Evolutionary conservation across 2,797 vertebrate genomes (phyloP), one percentile per base, ranked within the genome.

Genomic region (Notolabrus celidotus): DNA sequence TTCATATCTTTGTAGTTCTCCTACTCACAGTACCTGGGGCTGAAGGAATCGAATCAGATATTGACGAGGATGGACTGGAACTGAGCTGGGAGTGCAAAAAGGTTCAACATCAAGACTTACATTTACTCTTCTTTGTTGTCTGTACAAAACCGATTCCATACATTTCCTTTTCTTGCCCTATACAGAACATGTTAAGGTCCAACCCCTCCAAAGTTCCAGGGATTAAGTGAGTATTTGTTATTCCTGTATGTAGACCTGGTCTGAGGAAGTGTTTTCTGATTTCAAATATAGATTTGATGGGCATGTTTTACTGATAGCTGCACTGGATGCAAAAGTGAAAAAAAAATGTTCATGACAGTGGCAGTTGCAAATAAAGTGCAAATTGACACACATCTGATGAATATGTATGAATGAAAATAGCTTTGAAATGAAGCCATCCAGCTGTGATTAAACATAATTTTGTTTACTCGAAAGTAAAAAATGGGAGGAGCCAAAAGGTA

Each of bases 121-220:
- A 41, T 41, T 1, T 3, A 19, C 19, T 25, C 2, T 64, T 42
- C 9, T 59, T 9, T 51, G 9, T 29, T 17, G 17, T 43, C 20
- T n/a, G 5, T 20, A 11, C 0, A 31, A 33, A 33, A 19, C 15
- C 61, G 2, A 27, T 57, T 39, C 49, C 75, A 22, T 53, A 14
- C 25, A 55, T 36, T 16, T n/a, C 59, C 58, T 49, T 33, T 64
- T 45, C 6, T 22, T 22, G 59, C n/a, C 70, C 22, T 31, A 86
- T 77, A 69, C 46, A 98, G 96, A 90, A 93, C 60, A 92, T 93
- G 82, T 95, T 93, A 66, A 94, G 95, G 88, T 95, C 95, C 60
- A 96, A 97, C 83, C 95, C 92, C 71, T 96, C 96, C 71, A 96
- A 96, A 94, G 96, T 99, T 82, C 97, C 97, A 10, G 97, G 97